phyloP scores from a whole-genome alignment of 2,888 invertebrate species.

The Deladenus siricidicola region DNA sequence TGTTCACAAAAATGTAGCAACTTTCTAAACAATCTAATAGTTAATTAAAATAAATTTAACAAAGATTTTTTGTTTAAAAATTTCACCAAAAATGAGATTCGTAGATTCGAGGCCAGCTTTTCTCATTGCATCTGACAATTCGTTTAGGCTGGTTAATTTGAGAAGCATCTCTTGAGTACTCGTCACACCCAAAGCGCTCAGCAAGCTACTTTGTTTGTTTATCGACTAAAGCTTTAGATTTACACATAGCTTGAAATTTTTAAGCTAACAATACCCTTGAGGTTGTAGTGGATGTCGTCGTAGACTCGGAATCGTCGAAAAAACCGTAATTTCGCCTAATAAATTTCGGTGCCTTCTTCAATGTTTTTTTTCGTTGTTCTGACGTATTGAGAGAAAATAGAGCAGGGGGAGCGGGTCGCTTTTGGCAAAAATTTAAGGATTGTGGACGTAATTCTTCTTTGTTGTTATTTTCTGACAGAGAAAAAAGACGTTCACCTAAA shows the following conservation, averaged over 20 bases:
- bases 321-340: not conserved
- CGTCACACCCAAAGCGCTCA: constrained; percentile 44
- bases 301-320: not conserved
- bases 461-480: too few species aligned
- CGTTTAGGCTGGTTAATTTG: constrained; percentile 52
- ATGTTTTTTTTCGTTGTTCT: too few species aligned
- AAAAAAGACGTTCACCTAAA: too few species aligned
- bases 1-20: not conserved
- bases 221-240: constrained; percentile 18
- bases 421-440: too few species aligned
- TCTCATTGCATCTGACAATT: constrained; percentile 53
- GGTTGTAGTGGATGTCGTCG: not conserved
- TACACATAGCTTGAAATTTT: not conserved
- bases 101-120: constrained; percentile 57
- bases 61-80: not conserved
- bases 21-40: too few species aligned
- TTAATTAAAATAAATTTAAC: not conserved
- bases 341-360: not conserved
- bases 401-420: too few species aligned
- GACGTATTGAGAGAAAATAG: too few species aligned
- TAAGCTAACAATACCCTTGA: not conserved
- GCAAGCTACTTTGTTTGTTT: constrained; percentile 34
- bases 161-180: constrained; percentile 50
- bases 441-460: too few species aligned
- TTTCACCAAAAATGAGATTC: constrained; percentile 58